Evolutionary conservation across 1,140 invertebrate species (phyloP).

Genomic region (Bicyclus anynana): DNA sequence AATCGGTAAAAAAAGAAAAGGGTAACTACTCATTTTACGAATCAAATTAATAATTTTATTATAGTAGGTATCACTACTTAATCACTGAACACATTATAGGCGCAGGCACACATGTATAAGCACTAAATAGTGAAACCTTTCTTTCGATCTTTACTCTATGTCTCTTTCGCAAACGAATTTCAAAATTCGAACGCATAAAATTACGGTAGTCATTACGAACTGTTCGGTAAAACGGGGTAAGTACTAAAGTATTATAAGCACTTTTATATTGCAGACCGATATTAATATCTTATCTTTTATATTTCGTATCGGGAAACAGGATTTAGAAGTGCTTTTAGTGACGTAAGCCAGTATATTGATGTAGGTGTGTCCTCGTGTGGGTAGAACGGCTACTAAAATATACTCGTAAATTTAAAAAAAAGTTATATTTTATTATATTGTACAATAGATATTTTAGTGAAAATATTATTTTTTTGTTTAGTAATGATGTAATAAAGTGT

Average conservation of each 20-base stretch:
- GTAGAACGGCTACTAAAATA: neutral
- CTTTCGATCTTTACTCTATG: neutral
- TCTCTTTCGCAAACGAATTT: neutral
- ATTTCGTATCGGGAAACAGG: slow-evolving; percentile 25
- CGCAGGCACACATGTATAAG: no score
- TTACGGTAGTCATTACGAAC: neutral
- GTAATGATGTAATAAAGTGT: no score
- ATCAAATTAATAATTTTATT: neutral
- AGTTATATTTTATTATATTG: no score
- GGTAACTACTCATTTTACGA: neutral
- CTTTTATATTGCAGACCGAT: slow-evolving; percentile 15
- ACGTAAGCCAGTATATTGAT: slow-evolving; percentile 7
- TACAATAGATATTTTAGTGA: no score
- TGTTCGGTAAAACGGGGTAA: slow-evolving; percentile 1
- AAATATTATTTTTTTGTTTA: no score
- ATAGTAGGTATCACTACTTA: no score
- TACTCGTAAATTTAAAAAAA: no score
- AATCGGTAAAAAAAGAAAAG: slow-evolving; percentile 11
- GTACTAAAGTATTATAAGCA: slow-evolving; percentile 3
- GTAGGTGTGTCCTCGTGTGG: neutral
- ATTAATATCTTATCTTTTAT: slow-evolving; percentile 20
- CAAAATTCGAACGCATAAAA: neutral
- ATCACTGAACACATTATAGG: neutral
- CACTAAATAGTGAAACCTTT: no score
- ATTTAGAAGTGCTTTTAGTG: slow-evolving; percentile 25